Base-by-base conservation (phyloP, 2,888 invertebrate genomes). In the Trissolcus brochymenae region DNA sequence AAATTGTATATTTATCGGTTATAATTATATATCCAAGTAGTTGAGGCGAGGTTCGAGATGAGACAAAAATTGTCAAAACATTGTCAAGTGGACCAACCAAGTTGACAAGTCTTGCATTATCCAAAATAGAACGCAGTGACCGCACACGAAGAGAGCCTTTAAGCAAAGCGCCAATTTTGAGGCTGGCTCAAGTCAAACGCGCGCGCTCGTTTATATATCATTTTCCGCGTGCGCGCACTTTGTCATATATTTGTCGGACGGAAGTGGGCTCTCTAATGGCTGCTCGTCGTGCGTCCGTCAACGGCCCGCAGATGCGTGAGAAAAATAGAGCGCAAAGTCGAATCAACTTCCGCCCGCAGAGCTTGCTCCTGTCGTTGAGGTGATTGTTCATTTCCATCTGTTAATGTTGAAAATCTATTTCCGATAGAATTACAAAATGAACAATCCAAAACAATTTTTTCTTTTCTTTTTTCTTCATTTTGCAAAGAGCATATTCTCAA, bases 231-330 rank as follows among this genome's bases (percentile, higher is more conserved):
- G 19, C 19, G 46, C 53, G 60, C 55, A 59, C 62, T 76, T 76
- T 72, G 76, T 76, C 76, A 76, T 67, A 61, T 49, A 76, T 76
- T 76, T 76, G 76, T 76, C 72, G 59, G 55, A 29, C 70, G 65
- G 70, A 71, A 76, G 65, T 71, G 66, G 66, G 67, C 64, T 50
- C 59, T 76, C 64, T 76, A 73, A 76, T 66, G 66, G 70, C 59
- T 72, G 65, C 70, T 76, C 65, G 16, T 75, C 77, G 54, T 46
- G 61, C 46, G 70, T 78, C 76, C 59, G 50, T 70, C 68, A 73
- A 14, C 72, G 76, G 49, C 64, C 16, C 21, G 55, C 65, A 61
- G 70, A 77, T 66, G 76, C 79, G 80, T 76, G 80, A 80, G 55
- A 79, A 75, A 79, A 77, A 35, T 35, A 66, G 79, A 59, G 41